phyloP scores from a whole-genome alignment of 1,140 invertebrate species.

The Drosophila arawakana region DNA sequence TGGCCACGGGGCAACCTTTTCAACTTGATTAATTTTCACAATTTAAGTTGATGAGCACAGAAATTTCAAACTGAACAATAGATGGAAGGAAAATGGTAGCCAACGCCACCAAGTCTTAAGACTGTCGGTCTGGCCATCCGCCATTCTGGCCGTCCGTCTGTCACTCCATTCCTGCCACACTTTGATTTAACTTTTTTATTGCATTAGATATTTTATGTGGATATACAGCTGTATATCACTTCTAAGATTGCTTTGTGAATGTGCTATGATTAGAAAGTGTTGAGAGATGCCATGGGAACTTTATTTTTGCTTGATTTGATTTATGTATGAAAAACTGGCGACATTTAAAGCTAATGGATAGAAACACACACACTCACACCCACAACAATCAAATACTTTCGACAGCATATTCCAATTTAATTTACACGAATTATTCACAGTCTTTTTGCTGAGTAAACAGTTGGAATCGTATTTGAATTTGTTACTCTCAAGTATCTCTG shows the following conservation, averaged over 20 bases:
- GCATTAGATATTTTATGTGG: conserved; percentile 16
- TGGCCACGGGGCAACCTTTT: conserved; percentile 65
- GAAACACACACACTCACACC: neutral
- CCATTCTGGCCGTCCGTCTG: conserved; percentile 1
- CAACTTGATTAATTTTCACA: conserved; percentile 82
- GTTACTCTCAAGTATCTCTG: neutral
- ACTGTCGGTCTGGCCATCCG: conserved; percentile 4
- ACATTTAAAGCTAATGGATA: conserved; percentile 29
- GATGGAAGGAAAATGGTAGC: conserved; percentile 14
- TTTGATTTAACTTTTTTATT: conserved; percentile 55
- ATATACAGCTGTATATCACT: conserved; percentile 41
- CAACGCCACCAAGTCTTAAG: conserved; percentile 6
- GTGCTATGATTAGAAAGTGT: conserved; percentile 64
- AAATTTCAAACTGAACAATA: conserved; percentile 55
- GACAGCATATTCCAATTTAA: conserved; percentile 6
- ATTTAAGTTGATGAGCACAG: conserved; percentile 77
- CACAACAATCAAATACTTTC: neutral
- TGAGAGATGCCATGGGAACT: conserved; percentile 2
- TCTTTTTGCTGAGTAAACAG: neutral
- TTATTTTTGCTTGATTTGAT: conserved; percentile 51
- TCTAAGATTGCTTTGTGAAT: conserved; percentile 64
- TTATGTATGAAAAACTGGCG: conserved; percentile 54
- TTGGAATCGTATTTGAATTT: neutral
- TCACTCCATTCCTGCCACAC: conserved; percentile 18
- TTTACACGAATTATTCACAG: conserved; percentile 1